Base-by-base conservation (phyloP, 2,888 invertebrate species). In the Teleogryllus oceanicus region DNA sequence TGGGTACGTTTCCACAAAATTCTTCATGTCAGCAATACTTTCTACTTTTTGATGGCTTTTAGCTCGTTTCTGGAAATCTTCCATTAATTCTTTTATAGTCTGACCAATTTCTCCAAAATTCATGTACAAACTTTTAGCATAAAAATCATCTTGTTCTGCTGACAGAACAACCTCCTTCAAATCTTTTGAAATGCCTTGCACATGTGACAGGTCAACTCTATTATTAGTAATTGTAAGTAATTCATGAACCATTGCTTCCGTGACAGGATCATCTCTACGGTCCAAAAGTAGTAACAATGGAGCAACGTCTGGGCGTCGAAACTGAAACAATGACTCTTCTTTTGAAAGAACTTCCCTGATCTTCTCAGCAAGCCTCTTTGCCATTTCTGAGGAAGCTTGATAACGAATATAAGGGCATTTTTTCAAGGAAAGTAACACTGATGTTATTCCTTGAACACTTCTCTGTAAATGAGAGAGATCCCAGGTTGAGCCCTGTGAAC, bases 231-330 rank as follows among this genome's bases (percentile, higher is more conserved):
- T 97, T 0, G 93, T 93, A 75, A 99, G 88, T 79, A 99, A 88
- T 87, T 99, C 99, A 87, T 99, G 99, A 13, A 99, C 97, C 99
- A 99, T 99, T 2, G 99, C 99, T 87, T n/a, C n/a, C n/a, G 99
- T 98, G 11, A 99, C 94, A 0, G 98, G 95, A 88, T 99, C 99
- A 86, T 96, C 96, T 84, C 96, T 90, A 83, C 99, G 90, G 87
- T 99, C 99, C 74, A 99, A 86, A 82, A 99, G 94, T 51, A 99
- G 87, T 80, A 99, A 87, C 82, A 97, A 88, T 0, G 97, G 95
- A 77, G 90, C 88, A n/a, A 91, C 91, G 76, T 87, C 86, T 79
- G 88, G 84, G 80, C 93, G 92, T n/a, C 94, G 91, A 86, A 95
- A 95, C 84, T 97, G 94, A 86, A 98, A 95, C 13, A 98, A 89